phyloP scores from a whole-genome alignment of 2,888 invertebrate genomes.

The Drosophila pegasa region DNA sequence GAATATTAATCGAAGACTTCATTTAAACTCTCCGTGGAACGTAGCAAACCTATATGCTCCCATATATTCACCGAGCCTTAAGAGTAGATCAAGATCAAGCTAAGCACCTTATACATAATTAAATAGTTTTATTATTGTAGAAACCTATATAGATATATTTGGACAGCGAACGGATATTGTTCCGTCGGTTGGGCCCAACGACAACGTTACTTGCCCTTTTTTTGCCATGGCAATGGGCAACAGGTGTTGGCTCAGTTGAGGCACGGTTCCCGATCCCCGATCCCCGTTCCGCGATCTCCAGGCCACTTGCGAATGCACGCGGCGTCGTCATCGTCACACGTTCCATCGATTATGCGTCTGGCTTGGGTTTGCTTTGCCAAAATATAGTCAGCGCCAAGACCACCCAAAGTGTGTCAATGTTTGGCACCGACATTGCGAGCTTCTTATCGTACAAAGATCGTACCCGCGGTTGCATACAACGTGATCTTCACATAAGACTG shows the following conservation, averaged over 20 bases:
- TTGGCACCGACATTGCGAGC: constrained; percentile 51
- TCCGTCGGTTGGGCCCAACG: neutral
- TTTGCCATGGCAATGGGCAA: constrained; percentile 49
- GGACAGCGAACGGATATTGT: neutral
- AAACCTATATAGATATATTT: neutral
- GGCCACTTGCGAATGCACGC: constrained; percentile 45
- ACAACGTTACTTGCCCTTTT: neutral
- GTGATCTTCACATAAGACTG: constrained; percentile 3
- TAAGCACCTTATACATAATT: no score
- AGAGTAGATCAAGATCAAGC: no score
- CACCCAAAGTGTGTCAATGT: constrained; percentile 81
- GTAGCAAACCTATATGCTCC: no score
- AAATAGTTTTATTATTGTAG: no score
- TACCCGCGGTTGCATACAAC: constrained; percentile 7
- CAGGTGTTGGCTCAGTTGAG: constrained; percentile 56
- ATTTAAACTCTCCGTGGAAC: no score
- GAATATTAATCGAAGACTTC: no score
- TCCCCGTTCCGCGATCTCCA: neutral
- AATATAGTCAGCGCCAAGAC: constrained; percentile 70
- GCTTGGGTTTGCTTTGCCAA: constrained; percentile 56
- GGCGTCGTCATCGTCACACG: constrained; percentile 58
- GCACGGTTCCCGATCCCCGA: neutral
- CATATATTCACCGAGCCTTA: no score
- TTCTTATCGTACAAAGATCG: constrained; percentile 36
- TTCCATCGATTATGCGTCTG: constrained; percentile 72